Evolutionary conservation across 2,113 vertebrate genomes (phyloP).

Genomic region (Lonchura striata): DNA sequence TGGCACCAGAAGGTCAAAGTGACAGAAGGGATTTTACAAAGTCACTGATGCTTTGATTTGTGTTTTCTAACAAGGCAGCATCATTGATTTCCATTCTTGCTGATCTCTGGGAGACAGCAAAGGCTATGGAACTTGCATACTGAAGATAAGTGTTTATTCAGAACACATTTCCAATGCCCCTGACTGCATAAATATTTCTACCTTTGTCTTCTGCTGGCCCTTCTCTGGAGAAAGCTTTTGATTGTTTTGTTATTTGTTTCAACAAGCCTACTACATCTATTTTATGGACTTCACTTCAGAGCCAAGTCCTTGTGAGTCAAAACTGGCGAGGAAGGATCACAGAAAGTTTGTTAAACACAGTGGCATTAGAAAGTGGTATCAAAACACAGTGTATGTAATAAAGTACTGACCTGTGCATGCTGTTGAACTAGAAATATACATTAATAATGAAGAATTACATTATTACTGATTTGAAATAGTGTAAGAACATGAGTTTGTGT

Average conservation of each 20-base stretch:
- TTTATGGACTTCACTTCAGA: background rate
- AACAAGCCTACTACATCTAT: background rate
- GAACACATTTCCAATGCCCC: background rate
- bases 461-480: background rate
- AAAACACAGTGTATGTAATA: background rate
- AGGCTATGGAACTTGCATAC: constrained; percentile 15
- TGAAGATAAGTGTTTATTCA: constrained; percentile 27
- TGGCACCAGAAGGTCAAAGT: constrained; percentile 47
- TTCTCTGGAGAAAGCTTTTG: background rate
- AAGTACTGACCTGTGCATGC: background rate
- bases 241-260: constrained; percentile 12
- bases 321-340: background rate
- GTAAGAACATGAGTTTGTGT: background rate
- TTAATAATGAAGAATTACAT: background rate
- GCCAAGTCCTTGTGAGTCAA: background rate
- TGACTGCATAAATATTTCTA: constrained; percentile 16
- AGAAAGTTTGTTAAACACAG: background rate
- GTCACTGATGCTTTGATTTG: constrained; percentile 48
- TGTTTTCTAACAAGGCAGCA: constrained; percentile 54
- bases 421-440: background rate
- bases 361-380: background rate
- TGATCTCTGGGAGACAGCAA: constrained; percentile 39
- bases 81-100: constrained; percentile 58
- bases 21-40: constrained; percentile 51
- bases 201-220: background rate